These are phyloP conservation scores for Apamea monoglypha DNA, from an alignment of 2,888 invertebrate genomes.

Conservation along the genomic window DNA sequence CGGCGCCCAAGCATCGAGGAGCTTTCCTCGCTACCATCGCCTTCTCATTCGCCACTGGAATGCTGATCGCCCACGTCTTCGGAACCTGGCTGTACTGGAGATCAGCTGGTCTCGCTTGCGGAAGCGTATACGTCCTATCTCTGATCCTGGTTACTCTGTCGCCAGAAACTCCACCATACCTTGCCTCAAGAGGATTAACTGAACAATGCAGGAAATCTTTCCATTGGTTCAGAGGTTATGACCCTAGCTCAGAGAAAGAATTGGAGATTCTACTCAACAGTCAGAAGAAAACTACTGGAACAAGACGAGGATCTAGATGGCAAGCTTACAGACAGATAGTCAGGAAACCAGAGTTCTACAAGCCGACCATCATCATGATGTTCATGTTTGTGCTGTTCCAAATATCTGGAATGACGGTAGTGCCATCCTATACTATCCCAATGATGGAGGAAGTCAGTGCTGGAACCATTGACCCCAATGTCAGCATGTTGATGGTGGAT, in stretches of 20 bases:
- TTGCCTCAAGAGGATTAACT: slow-evolving; percentile 89
- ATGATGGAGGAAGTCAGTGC: slow-evolving; percentile 91
- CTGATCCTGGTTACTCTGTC: slow-evolving; percentile 88
- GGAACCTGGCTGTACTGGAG: slow-evolving; percentile 92
- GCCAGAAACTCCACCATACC: slow-evolving; percentile 92
- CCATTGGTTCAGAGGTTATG: slow-evolving; percentile 90
- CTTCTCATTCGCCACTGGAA: slow-evolving; percentile 91
- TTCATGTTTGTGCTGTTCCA: slow-evolving; percentile 92
- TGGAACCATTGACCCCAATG: slow-evolving; percentile 90
- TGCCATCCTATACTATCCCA: slow-evolving; percentile 92
- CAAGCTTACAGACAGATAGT: slow-evolving; percentile 74
- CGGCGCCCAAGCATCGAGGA: slow-evolving; percentile 91
- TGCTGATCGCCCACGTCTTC: slow-evolving; percentile 91
- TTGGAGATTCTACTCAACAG: slow-evolving; percentile 84
- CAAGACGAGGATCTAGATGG: slow-evolving; percentile 76
- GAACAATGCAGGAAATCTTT: slow-evolving; percentile 90
- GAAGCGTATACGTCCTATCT: slow-evolving; percentile 86
- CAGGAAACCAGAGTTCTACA: slow-evolving; percentile 89
- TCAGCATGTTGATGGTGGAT: slow-evolving; percentile 92
- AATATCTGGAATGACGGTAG: slow-evolving; percentile 93
- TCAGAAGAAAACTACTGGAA: slow-evolving; percentile 75
- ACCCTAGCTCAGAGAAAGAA: slow-evolving; percentile 85
- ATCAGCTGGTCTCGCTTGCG: slow-evolving; percentile 89
- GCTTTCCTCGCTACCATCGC: slow-evolving; percentile 91
- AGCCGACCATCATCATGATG: slow-evolving; percentile 91